Conservation (phyloP, 2,797 vertebrate genomes). For the Halcyon chelicuti region DNA sequence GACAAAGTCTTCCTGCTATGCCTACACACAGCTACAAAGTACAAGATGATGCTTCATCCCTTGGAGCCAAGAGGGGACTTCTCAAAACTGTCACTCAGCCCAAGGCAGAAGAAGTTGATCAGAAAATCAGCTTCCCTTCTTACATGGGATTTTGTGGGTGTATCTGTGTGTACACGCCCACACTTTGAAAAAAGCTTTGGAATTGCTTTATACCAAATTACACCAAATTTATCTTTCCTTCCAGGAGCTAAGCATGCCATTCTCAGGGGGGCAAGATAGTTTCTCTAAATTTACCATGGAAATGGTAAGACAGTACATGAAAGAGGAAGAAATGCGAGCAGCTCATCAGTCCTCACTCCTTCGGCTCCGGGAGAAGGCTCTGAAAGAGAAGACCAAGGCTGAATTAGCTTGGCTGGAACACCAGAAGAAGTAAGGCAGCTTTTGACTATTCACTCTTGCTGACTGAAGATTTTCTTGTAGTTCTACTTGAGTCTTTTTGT, state of each 20-base stretch:
- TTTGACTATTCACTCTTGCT: not conserved
- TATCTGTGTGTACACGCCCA: not conserved
- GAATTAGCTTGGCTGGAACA: conserved; percentile 97
- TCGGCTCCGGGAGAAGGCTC: conserved; percentile 92
- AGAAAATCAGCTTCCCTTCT: not conserved
- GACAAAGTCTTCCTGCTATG: not conserved
- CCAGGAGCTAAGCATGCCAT: conserved; percentile 87
- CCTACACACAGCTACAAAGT: not conserved
- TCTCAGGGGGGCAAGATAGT: conserved; percentile 92
- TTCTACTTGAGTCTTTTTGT: not conserved
- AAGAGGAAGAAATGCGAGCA: conserved; percentile 94
- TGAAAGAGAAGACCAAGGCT: conserved; percentile 94
- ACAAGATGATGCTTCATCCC: not conserved
- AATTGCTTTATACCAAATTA: not conserved
- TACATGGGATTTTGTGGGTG: not conserved
- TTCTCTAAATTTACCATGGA: conserved; percentile 98
- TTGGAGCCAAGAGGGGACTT: not conserved
- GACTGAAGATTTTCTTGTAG: not conserved
- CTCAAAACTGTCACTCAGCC: not conserved
- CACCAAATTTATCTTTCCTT: conserved; percentile 30
- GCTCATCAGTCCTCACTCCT: conserved; percentile 95
- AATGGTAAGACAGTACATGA: conserved; percentile 98
- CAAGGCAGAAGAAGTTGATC: not conserved
- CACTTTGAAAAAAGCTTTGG: not conserved
- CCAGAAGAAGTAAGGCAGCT: conserved; percentile 86